These are phyloP conservation scores for Leucania comma DNA, from an alignment of 2,888 invertebrate species.

Conservation along the genomic window DNA sequence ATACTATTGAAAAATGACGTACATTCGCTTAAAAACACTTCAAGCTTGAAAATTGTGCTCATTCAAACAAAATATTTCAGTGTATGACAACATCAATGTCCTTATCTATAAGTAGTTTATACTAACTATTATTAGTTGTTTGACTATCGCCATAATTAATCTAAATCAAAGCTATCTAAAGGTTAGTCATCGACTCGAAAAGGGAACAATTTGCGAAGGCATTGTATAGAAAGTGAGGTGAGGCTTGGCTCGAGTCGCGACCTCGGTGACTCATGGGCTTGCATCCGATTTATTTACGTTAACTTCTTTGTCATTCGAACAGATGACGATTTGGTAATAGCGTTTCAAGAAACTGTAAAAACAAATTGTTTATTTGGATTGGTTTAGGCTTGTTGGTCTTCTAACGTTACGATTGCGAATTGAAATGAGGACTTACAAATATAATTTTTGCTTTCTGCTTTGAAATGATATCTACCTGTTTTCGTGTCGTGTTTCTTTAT, in stretches of 20 bases:
- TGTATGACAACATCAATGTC: conserved; percentile 1
- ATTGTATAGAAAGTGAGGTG: conserved; percentile 78
- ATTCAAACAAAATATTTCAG: conserved; percentile 15
- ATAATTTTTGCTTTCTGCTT: not conserved
- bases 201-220: conserved; percentile 70
- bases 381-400: conserved; percentile 1
- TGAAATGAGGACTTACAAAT: not conserved
- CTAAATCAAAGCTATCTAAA: conserved; percentile 54
- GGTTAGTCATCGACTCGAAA: conserved; percentile 73
- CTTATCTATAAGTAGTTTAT: conserved; percentile 30
- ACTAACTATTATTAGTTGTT: conserved; percentile 26
- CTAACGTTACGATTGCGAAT: not conserved
- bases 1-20: not conserved
- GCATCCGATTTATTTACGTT: conserved; percentile 63
- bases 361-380: conserved; percentile 8
- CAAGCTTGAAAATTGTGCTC: not conserved
- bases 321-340: conserved; percentile 48
- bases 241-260: conserved; percentile 67
- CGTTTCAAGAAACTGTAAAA: conserved; percentile 28
- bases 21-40: not conserved
- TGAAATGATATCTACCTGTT: not conserved
- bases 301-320: conserved; percentile 45
- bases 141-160: conserved; percentile 50
- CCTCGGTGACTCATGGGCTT: conserved; percentile 69
- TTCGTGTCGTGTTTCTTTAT: not conserved